These are phyloP conservation scores for Anodontia alba DNA, from an alignment of 2,888 invertebrate species.

Conservation along the genomic window DNA sequence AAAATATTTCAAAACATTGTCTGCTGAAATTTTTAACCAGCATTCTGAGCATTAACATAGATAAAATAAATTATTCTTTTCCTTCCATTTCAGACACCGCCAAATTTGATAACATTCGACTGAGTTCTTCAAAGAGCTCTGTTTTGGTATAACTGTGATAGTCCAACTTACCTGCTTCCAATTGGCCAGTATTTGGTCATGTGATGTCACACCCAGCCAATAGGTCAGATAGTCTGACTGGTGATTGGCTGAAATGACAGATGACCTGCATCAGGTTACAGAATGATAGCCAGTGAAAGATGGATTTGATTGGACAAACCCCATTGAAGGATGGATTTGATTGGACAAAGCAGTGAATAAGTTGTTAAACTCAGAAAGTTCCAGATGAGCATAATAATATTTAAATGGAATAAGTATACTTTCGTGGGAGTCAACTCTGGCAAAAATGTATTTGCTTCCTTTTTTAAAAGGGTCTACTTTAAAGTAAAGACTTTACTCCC, in stretches of 20 bases:
- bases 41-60: no score
- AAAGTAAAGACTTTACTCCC: no score
- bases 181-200: conserved; percentile 9
- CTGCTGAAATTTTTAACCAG: no score
- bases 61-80: not conserved
- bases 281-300: not conserved
- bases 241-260: conserved; percentile 11
- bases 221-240: not conserved
- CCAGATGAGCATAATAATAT: no score
- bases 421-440: no score
- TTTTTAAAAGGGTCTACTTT: no score
- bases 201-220: not conserved
- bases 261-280: not conserved
- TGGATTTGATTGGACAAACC: not conserved
- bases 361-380: no score
- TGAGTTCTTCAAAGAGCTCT: conserved; percentile 29
- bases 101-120: conserved; percentile 62
- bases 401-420: no score
- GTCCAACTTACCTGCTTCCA: not conserved
- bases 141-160: conserved; percentile 8
- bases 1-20: no score
- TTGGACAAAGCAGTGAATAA: no score
- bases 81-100: conserved; percentile 48
- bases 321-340: not conserved
- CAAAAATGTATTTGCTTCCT: no score